Conservation (phyloP, 2,888 invertebrate genomes). For the Eledone cirrhosa region DNA sequence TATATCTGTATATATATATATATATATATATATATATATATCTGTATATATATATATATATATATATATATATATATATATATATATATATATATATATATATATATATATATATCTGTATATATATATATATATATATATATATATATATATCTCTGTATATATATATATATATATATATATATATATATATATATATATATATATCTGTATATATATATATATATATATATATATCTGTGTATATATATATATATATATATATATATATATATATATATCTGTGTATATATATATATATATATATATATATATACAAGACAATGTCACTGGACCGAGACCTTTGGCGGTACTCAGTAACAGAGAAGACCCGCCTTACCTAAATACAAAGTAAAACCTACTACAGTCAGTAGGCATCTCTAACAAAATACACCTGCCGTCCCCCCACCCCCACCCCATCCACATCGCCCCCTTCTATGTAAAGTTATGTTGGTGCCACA, state of each 20-base stretch:
- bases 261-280: not conserved
- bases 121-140: not conserved
- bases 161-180: not conserved
- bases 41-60: not conserved
- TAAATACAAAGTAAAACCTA: too few relatives aligned
- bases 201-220: not conserved
- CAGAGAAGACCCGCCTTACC: too few relatives aligned
- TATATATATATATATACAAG: constrained; percentile 7
- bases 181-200: constrained; percentile 15
- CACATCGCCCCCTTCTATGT: too few relatives aligned
- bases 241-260: not conserved
- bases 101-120: not conserved
- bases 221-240: not conserved
- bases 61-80: not conserved
- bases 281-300: not conserved
- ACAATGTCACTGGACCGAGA: too few relatives aligned
- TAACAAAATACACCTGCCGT: too few relatives aligned
- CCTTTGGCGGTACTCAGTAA: too few relatives aligned
- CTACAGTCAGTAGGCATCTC: too few relatives aligned
- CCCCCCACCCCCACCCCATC: too few relatives aligned
- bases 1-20: not conserved
- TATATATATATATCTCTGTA: not conserved
- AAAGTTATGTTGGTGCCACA: too few relatives aligned
- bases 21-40: not conserved
- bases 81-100: not conserved